Conservation (phyloP, 2,888 invertebrate genomes). For the Fissipunctia ypsillon region DNA sequence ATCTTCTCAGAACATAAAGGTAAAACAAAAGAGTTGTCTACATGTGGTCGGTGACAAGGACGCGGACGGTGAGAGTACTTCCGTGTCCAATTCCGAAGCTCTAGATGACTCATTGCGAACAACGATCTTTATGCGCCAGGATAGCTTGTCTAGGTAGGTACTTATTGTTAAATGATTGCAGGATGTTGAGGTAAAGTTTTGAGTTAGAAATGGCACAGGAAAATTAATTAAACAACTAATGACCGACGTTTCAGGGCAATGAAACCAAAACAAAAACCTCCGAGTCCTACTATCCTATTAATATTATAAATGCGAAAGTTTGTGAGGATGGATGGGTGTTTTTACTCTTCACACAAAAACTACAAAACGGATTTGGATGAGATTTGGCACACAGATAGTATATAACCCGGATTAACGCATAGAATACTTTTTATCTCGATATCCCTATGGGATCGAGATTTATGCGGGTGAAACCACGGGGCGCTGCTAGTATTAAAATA, state of each 20-base stretch:
- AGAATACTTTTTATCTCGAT: no score
- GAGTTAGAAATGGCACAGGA: background rate
- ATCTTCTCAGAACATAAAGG: constrained; percentile 21
- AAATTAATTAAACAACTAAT: background rate
- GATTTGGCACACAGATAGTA: no score
- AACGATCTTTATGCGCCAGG: constrained; percentile 17
- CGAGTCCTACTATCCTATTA: no score
- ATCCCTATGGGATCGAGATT: no score
- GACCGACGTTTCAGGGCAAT: background rate
- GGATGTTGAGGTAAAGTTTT: background rate
- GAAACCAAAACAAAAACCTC: background rate
- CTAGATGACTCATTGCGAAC: constrained; percentile 42
- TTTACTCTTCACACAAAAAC: no score
- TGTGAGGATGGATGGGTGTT: no score
- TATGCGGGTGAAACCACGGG: no score
- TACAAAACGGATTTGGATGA: no score
- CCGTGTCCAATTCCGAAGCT: constrained; percentile 38
- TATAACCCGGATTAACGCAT: no score
- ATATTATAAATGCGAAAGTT: no score
- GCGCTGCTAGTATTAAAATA: no score
- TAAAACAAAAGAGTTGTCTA: constrained; percentile 29
- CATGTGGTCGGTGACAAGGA: constrained; percentile 46
- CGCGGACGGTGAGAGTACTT: constrained; percentile 59
- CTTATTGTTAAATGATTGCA: background rate
- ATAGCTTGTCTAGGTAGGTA: background rate